A percentile compares a stretch with the other conserved stretches of the same genome.
Conservation (phyloP, 2,113 vertebrate genomes). For the Hippocampus comes region DNA sequence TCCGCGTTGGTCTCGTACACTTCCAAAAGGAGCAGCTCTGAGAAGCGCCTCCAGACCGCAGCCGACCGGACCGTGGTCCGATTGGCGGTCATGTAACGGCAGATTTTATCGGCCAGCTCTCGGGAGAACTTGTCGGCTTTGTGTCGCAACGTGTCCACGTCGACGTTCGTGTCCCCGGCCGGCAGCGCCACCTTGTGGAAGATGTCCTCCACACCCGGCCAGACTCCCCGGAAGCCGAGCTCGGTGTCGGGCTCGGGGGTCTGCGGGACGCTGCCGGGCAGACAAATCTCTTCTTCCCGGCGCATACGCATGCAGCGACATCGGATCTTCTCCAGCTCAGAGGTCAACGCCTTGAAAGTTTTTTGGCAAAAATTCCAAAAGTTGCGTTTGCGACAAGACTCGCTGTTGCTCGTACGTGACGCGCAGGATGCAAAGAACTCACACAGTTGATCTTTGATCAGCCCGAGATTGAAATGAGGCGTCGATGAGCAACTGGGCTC, state of each 20-base stretch:
- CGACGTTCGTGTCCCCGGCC: neutral
- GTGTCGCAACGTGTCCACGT: neutral
- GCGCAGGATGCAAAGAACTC: constrained; percentile 3
- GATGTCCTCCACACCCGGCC: neutral
- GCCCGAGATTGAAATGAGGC: constrained; percentile 1
- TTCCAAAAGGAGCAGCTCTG: neutral
- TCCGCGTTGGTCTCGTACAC: neutral
- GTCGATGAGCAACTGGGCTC: neutral
- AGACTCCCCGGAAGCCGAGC: neutral
- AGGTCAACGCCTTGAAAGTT: neutral
- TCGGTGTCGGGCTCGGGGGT: neutral
- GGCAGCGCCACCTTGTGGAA: neutral
- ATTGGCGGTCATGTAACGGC: neutral
- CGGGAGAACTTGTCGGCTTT: neutral
- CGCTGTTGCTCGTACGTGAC: neutral
- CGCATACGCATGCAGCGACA: constrained; percentile 1
- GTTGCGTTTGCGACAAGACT: neutral
- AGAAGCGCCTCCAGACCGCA: neutral
- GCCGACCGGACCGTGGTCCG: neutral
- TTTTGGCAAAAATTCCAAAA: constrained; percentile 1
- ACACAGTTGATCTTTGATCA: neutral
- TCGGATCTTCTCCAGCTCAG: neutral
- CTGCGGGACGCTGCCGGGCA: neutral
- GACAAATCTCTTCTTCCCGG: neutral
- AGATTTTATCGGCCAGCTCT: neutral